These are phyloP conservation scores for Acanthosepion esculentum DNA, from an alignment of 2,888 invertebrate genomes.

Conservation along the genomic window DNA sequence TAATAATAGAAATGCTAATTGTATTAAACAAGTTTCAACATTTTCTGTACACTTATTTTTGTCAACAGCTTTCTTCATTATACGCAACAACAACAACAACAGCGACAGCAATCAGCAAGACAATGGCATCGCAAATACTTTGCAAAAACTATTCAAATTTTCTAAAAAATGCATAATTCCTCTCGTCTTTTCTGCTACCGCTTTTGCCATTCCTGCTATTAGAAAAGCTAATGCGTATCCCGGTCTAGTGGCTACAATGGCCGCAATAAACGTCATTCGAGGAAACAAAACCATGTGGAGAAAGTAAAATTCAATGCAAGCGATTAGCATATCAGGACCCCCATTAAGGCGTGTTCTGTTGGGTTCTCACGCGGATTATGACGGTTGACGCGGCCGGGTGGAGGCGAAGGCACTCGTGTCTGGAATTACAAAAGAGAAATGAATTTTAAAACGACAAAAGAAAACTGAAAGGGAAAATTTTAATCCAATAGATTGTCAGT, in stretches of 20 bases:
- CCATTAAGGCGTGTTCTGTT: background rate
- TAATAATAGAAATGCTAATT: too few relatives aligned
- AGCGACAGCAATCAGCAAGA: too few relatives aligned
- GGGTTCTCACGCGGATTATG: background rate
- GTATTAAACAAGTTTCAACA: too few relatives aligned
- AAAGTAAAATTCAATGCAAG: background rate
- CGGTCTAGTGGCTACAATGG: too few relatives aligned
- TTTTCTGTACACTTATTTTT: too few relatives aligned
- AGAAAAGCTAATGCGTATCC: background rate
- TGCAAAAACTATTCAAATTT: too few relatives aligned
- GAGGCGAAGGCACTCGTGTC: fast-evolving
- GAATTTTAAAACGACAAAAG: background rate
- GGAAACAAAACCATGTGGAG: background rate
- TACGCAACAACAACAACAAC: too few relatives aligned
- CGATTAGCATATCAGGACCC: background rate
- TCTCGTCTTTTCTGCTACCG: background rate
- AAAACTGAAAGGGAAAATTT: background rate
- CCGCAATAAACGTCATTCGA: background rate
- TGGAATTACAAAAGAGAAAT: background rate
- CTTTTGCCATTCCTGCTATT: background rate
- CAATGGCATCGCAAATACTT: too few relatives aligned
- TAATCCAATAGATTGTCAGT: background rate
- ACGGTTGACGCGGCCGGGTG: background rate
- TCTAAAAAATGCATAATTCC: too few relatives aligned
- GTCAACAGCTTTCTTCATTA: too few relatives aligned